Conservation (phyloP, 1,140 invertebrate species). For the Bombus polaris region DNA sequence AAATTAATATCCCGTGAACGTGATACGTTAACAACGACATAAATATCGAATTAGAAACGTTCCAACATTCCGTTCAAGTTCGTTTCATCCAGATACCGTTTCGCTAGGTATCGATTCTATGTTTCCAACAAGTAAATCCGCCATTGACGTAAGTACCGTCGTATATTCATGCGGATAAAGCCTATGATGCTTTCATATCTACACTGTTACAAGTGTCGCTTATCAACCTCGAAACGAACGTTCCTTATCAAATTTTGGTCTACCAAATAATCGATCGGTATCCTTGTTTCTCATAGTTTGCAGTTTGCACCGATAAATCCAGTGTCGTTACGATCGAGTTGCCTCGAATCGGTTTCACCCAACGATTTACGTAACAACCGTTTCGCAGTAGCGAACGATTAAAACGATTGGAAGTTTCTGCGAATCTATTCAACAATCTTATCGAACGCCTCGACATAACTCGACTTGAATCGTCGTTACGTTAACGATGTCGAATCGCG, state of each 20-base stretch:
- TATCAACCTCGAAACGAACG: neutral
- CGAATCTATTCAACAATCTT: neutral
- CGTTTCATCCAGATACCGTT: neutral
- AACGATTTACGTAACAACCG: constrained; percentile 28
- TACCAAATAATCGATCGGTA: neutral
- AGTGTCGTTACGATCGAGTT: neutral
- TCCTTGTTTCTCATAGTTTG: neutral
- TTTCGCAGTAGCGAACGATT: constrained; percentile 1
- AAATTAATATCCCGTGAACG: neutral
- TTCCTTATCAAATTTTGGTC: neutral
- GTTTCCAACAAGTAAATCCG: neutral
- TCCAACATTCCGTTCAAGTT: neutral
- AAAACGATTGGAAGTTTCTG: constrained; percentile 1
- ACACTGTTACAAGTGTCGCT: neutral
- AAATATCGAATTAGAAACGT: neutral
- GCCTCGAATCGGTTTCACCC: neutral
- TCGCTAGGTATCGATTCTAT: neutral
- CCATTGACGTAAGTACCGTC: neutral
- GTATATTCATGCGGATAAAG: neutral
- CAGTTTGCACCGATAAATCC: neutral
- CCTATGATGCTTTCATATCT: neutral
- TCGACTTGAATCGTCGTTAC: neutral
- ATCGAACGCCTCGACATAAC: neutral
- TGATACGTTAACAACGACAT: neutral
- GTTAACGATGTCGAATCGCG: neutral